Evolutionary conservation across 2,888 invertebrate genomes (phyloP).

Genomic region (Ischnus inquisitorius): DNA sequence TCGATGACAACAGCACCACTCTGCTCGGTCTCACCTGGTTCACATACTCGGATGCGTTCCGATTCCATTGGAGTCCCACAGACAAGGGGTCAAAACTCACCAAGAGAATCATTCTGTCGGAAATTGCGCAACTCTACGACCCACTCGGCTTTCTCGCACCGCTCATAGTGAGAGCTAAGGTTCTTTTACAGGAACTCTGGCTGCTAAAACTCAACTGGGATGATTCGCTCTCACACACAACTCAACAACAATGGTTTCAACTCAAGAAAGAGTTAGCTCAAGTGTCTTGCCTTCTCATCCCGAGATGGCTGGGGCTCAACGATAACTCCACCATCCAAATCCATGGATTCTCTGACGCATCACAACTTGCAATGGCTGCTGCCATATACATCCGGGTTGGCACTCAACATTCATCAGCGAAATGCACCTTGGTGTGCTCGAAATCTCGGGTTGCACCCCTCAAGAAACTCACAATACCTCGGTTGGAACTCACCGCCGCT

Average conservation of each 20-base stretch:
- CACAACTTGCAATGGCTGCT: conserved; percentile 53
- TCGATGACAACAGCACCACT: conserved; percentile 47
- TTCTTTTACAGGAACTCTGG: conserved; percentile 64
- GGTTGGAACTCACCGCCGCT: too few relatives aligned
- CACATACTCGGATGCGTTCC: conserved; percentile 35
- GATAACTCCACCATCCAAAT: conserved; percentile 16
- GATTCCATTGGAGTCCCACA: not conserved
- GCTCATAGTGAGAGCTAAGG: conserved; percentile 61
- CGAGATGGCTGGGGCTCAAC: conserved; percentile 47
- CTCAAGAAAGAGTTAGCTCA: conserved; percentile 15
- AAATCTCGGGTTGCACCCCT: conserved; percentile 39
- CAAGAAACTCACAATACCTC: conserved; percentile 9
- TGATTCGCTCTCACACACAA: conserved; percentile 7
- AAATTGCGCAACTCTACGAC: conserved; percentile 64
- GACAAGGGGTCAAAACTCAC: conserved; percentile 14
- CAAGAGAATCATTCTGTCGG: conserved; percentile 57
- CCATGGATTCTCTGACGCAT: conserved; percentile 61
- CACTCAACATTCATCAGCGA: conserved; percentile 37
- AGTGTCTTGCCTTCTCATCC: conserved; percentile 35
- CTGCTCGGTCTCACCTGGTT: conserved; percentile 51
- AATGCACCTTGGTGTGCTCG: conserved; percentile 28
- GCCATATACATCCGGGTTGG: conserved; percentile 37
- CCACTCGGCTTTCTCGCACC: conserved; percentile 66
- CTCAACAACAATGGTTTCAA: conserved; percentile 2
- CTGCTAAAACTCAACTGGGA: conserved; percentile 62